Base-by-base conservation (phyloP, 2,888 invertebrate species). In the Campoletis raptor region DNA sequence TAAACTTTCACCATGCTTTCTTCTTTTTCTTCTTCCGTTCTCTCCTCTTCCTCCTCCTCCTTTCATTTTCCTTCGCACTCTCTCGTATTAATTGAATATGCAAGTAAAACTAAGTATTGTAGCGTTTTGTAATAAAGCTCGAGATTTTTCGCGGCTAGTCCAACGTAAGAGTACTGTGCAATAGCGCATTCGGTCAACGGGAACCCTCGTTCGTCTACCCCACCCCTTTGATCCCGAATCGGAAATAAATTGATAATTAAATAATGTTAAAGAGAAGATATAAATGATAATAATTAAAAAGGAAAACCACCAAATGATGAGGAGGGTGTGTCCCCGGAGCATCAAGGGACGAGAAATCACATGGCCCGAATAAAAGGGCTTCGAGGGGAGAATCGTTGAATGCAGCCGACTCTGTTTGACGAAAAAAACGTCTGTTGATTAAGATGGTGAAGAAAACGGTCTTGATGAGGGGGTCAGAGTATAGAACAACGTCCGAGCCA, bases 401-500 rank as follows among this genome's bases (percentile, higher is more conserved):
- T 90, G 90, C 89, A 87, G 61, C 30, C 30, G 91, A 91, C 91
- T 92, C 91, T 90, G 92, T 92, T 90, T 91, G 91, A 91, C 91
- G 90, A 91, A 91, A 92, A 91, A 90, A 92, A 92, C 90, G 90
- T 91, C 92, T 92, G 90, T 91, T 90, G 89, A 90, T 89, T 85
- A 91, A 90, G 91, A 90, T 90, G 90, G 91, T 92, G 90, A 88
- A 92, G 90, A 90, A 90, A 89, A 91, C 90, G 90, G 91, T 90
- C 88, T 92, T 90, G 87, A 89, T 92, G 92, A 92, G 91, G 92
- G 92, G 96, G 98, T 98, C 98, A 98, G 96, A 98, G 98, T 95
- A 98, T 95, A 94, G 96, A 96, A 96, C 98, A 98, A 94, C 97
- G 96, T 80, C 98, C 97, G 93, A 98, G 95, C 98, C 98, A 98